Evolutionary conservation across 2,888 invertebrate species (phyloP).

Genomic region (Eupithecia subumbrata): DNA sequence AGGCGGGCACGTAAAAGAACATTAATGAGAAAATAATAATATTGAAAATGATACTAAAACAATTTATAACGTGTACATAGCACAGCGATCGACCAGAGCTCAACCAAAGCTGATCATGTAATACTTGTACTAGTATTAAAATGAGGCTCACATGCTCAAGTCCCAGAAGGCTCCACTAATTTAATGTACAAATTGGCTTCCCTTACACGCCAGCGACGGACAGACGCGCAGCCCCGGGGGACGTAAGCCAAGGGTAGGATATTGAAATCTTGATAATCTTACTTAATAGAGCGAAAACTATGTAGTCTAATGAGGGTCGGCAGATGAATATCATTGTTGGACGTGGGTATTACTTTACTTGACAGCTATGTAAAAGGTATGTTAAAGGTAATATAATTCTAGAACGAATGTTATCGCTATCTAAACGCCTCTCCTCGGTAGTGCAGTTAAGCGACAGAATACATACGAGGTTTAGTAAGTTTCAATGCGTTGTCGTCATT

Average conservation of each 20-base stretch:
- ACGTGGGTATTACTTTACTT: background rate
- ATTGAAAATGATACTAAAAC: no score
- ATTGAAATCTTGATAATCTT: conserved; percentile 36
- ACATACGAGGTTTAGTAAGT: no score
- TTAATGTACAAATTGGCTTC: conserved; percentile 47
- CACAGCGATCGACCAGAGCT: background rate
- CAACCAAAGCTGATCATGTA: background rate
- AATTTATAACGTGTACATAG: no score
- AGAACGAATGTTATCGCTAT: background rate
- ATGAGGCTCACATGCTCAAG: conserved; percentile 21
- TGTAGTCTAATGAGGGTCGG: conserved; percentile 20
- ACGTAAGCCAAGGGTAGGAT: conserved; percentile 23
- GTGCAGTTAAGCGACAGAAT: background rate
- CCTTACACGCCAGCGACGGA: conserved; percentile 38
- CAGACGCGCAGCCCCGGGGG: conserved; percentile 20
- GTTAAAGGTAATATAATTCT: background rate
- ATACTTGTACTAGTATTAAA: conserved; percentile 19
- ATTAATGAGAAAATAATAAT: no score
- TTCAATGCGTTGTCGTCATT: no score
- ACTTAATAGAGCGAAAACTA: conserved; percentile 24
- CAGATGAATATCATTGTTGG: conserved; percentile 1
- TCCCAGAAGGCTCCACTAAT: conserved; percentile 38
- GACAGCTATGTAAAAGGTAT: background rate
- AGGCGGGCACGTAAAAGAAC: no score
- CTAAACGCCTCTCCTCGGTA: background rate